These are phyloP conservation scores for Eospalax fontanierii DNA, from an alignment of 2,797 vertebrate species.

Conservation along the genomic window DNA sequence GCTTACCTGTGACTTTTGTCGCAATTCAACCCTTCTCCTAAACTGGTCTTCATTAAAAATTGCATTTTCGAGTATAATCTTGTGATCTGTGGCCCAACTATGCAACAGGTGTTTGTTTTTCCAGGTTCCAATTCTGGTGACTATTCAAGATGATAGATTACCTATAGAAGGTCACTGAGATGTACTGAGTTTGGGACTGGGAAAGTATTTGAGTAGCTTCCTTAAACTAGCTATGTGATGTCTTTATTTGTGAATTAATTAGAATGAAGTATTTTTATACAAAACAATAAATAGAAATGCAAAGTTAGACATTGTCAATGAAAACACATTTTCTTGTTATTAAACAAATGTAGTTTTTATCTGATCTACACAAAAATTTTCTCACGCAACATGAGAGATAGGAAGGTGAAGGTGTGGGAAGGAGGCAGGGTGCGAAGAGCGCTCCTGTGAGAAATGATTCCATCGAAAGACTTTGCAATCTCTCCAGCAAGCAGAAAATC, in stretches of 20 bases:
- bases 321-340: slow-evolving; percentile 47
- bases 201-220: neutral
- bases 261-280: neutral
- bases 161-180: neutral
- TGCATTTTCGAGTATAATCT: slow-evolving; percentile 13
- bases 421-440: neutral
- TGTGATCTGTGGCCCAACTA: neutral
- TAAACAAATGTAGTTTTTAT: slow-evolving; percentile 52
- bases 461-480: neutral
- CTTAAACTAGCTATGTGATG: neutral
- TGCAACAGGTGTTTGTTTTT: neutral
- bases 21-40: slow-evolving; percentile 6
- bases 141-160: neutral
- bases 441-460: neutral
- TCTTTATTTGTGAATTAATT: neutral
- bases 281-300: neutral
- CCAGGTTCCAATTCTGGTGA: neutral
- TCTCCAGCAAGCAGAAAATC: neutral
- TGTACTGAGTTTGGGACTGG: neutral
- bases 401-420: neutral
- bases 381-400: neutral
- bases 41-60: slow-evolving; percentile 31
- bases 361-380: slow-evolving; percentile 24
- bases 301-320: slow-evolving; percentile 9
- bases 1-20: neutral